These are phyloP conservation scores for Drosophila burlai DNA, from an alignment of 1,140 invertebrate species.

Conservation along the genomic window DNA sequence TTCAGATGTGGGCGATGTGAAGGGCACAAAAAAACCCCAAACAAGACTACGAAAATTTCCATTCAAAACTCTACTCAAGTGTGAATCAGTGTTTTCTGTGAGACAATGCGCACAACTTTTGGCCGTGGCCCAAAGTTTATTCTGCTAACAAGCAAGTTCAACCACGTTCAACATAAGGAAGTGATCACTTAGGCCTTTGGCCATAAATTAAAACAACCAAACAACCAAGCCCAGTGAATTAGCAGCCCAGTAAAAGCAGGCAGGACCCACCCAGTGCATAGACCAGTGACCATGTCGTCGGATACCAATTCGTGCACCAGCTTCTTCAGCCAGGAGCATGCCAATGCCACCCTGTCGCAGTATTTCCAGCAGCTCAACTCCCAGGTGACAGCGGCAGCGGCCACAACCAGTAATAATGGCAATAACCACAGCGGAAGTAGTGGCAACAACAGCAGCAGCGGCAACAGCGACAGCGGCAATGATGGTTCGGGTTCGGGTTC, in stretches of 20 bases:
- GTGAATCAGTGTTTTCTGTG: conserved; percentile 27
- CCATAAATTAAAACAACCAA: not conserved
- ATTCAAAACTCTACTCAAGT: conserved; percentile 8
- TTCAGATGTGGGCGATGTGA: conserved; percentile 41
- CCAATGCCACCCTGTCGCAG: conserved; percentile 74
- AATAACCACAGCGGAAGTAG: conserved; percentile 17
- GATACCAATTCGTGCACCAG: conserved; percentile 74
- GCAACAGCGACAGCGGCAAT: conserved; percentile 59
- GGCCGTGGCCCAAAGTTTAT: conserved; percentile 55
- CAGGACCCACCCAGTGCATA: conserved; percentile 11
- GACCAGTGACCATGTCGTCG: conserved; percentile 66
- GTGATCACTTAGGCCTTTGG: conserved; percentile 58
- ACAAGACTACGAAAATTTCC: conserved; percentile 5
- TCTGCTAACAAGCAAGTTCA: conserved; percentile 65
- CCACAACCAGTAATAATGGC: conserved; percentile 32
- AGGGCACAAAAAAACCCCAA: conserved; percentile 2
- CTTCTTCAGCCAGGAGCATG: conserved; percentile 79
- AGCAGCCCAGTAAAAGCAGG: conserved; percentile 31
- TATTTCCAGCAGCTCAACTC: conserved; percentile 82
- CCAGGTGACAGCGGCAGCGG: conserved; percentile 59
- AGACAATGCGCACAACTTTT: conserved; percentile 72
- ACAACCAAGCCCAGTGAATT: conserved; percentile 19
- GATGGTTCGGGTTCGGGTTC: conserved; percentile 59
- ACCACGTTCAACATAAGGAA: conserved; percentile 71
- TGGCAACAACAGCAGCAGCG: conserved; percentile 43